Base-by-base conservation (phyloP, 2,797 vertebrate genomes). In the Myripristis murdjan region DNA sequence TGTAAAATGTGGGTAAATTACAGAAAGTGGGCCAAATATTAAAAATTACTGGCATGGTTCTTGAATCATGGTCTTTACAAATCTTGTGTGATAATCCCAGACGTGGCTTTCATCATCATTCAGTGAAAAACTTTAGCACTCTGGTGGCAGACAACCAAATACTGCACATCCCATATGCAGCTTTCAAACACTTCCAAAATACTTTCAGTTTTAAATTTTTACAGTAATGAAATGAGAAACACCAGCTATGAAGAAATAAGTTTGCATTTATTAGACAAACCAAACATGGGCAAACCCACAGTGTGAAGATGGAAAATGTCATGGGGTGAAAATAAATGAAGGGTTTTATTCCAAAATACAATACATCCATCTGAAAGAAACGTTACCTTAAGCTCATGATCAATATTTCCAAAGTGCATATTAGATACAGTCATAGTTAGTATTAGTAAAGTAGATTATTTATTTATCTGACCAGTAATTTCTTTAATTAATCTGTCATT, bases 211-310 rank as follows among this genome's bases (percentile, higher is more conserved):
- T 35, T 7, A 9, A 37, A 37, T 37, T 37, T 1, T 28, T 6
- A 52, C 9, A 44, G 14, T 12, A 69, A 43, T 24, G 33, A 22
- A 61, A 24, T 16, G 39, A 58, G 48, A 18, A 15, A 14, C 24
- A 2, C n/a, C 18, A 31, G 48, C 64, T 81, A 83, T 88, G 85
- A 91, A 91, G 87, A 92, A 92, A 91, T 92, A 88, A 63, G 83
- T 89, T 90, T 91, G 84, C 73, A 76, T 93, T 93, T 91, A 93
- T 93, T 92, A 82, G 85, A 88, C 81, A 89, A 91, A 87, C 82
- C 80, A 86, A 89, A 91, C 76, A 49, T 39, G 54, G 43, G 77
- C 83, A 89, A 85, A 89, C 83, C 82, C 79, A 91, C n/a, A 83
- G 83, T 89, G 88, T 89, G 88, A 86, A 89, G 83, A 91, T 89